phyloP scores from a whole-genome alignment of 2,797 vertebrate genomes.

The Limosa lapponica region DNA sequence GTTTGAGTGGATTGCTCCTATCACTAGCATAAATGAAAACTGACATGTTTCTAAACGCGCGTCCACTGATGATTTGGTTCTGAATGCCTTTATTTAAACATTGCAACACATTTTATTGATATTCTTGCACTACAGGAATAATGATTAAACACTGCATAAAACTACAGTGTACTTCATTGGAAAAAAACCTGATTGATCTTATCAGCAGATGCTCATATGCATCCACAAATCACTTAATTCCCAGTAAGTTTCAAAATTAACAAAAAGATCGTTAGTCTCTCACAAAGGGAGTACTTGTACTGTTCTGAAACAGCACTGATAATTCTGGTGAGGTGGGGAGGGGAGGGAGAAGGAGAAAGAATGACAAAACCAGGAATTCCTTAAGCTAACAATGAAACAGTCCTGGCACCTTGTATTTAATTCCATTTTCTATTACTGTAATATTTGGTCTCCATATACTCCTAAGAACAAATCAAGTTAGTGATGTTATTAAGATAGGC shows the following conservation, averaged over 20 bases:
- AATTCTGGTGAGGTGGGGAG: not conserved
- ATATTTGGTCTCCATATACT: not conserved
- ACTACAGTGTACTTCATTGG: slow-evolving; percentile 35
- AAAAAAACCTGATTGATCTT: slow-evolving; percentile 62
- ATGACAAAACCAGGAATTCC: not conserved
- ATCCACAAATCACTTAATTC: slow-evolving; percentile 22
- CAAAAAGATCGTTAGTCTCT: not conserved
- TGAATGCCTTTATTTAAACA: slow-evolving; percentile 71
- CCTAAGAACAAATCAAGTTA: not conserved
- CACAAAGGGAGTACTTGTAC: slow-evolving; percentile 1
- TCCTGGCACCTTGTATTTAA: not conserved
- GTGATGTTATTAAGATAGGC: not conserved
- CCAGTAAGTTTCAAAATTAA: slow-evolving; percentile 46
- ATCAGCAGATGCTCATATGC: not conserved
- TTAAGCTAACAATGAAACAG: not conserved
- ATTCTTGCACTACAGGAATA: slow-evolving; percentile 62
- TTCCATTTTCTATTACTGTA: not conserved
- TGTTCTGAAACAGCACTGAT: not conserved
- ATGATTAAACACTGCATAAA: slow-evolving; percentile 66
- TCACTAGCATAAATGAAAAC: slow-evolving; percentile 62
- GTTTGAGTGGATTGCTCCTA: slow-evolving; percentile 63
- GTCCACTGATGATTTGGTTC: slow-evolving; percentile 67
- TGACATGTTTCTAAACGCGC: slow-evolving; percentile 73
- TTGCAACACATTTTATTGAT: slow-evolving; percentile 63
- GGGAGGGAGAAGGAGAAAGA: not conserved